phyloP scores from a whole-genome alignment of 1,140 invertebrate species.

The Drosophila kanapiae region DNA sequence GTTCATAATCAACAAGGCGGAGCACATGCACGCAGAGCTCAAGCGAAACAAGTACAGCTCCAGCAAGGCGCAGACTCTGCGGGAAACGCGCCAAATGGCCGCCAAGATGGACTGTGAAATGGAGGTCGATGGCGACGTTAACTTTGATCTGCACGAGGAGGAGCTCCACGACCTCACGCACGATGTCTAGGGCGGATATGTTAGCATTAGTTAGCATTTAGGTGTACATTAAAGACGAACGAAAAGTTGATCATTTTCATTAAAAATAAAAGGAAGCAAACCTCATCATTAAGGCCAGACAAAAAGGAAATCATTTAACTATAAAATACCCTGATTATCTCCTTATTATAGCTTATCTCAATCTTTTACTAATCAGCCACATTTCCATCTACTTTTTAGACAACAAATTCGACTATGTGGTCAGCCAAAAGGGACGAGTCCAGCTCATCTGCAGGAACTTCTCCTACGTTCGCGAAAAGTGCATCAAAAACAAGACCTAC shows the following conservation, averaged over 20 bases:
- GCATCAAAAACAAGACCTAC: constrained; percentile 68
- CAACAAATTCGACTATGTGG: constrained; percentile 51
- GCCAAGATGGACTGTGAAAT: constrained; percentile 63
- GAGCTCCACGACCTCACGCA: constrained; percentile 63
- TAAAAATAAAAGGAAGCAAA: constrained; percentile 54
- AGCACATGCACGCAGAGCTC: constrained; percentile 80
- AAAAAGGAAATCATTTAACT: background rate
- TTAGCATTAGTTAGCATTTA: constrained; percentile 32
- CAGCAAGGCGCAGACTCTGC: constrained; percentile 64
- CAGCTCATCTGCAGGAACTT: constrained; percentile 60
- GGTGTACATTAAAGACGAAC: constrained; percentile 48
- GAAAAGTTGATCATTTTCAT: constrained; percentile 37
- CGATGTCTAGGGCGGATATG: constrained; percentile 32
- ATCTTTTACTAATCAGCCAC: constrained; percentile 8
- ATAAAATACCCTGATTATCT: background rate
- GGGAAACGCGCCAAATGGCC: constrained; percentile 43
- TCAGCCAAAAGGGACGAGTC: constrained; percentile 78
- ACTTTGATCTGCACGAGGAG: constrained; percentile 71
- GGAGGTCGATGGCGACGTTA: constrained; percentile 57
- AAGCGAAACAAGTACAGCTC: constrained; percentile 83
- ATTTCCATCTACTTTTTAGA: constrained; percentile 22
- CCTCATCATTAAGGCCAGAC: constrained; percentile 31
- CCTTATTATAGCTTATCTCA: background rate
- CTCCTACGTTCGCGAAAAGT: constrained; percentile 78
- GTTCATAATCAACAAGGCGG: constrained; percentile 82